A percentile compares a stretch with the other conserved stretches of the same genome.
Evolutionary conservation across 92 coral and sea anemone genomes (phyloP).

Genomic region (Montipora capitata): DNA sequence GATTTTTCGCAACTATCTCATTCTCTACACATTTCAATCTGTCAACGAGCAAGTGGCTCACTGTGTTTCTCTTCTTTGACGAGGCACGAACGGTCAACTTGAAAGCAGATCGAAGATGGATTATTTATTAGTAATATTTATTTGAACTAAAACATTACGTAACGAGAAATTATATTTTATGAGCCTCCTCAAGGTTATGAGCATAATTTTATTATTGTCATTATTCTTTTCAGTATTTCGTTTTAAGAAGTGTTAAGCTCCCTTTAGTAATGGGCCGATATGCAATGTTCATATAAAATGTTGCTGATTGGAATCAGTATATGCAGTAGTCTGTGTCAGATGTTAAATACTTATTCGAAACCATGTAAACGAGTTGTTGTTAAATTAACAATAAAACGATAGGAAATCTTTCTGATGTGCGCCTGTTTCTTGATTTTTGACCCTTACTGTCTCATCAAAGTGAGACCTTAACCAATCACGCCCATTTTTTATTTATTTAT

Average conservation of each 20-base stretch:
- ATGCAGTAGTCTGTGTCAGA: neutral
- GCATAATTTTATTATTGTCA: no score
- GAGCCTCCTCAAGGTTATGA: no score
- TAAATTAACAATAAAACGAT: neutral
- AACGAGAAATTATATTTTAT: no score
- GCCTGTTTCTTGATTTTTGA: no score
- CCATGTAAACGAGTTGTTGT: neutral
- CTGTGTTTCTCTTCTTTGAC: neutral
- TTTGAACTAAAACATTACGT: no score
- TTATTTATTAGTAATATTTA: no score
- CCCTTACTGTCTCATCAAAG: no score
- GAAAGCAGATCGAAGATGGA: neutral
- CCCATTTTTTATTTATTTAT: no score
- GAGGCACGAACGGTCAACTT: neutral
- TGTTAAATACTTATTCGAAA: neutral
- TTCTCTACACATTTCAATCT: neutral
- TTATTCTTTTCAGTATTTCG: no score
- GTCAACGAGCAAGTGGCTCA: conserved; percentile 1
- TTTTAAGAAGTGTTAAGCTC: neutral
- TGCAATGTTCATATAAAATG: neutral
- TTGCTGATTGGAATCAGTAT: neutral
- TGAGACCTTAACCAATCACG: no score
- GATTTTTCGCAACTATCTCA: conserved; percentile 39
- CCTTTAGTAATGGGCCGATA: no score
- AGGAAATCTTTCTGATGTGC: no score